Percentiles rank a stretch among this genome's conserved stretches.
These are phyloP conservation scores for Microctenopoma steveboyesi DNA, from an alignment of 2,797 vertebrate species.

Conservation along the genomic window DNA sequence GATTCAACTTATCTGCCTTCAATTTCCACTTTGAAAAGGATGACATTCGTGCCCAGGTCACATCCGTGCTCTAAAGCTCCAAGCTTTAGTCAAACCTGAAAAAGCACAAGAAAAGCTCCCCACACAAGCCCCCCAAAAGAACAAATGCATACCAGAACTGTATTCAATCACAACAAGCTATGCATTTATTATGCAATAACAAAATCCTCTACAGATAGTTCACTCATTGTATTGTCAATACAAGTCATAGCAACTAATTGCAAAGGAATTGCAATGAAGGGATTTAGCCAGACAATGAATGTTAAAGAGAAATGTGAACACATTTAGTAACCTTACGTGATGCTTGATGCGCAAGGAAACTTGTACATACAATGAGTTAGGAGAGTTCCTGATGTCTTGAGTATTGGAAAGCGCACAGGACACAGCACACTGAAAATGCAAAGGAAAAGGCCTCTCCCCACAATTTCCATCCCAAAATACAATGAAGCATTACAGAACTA, in stretches of 20 bases:
- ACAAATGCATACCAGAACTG: conserved; percentile 88
- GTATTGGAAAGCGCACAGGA: conserved; percentile 84
- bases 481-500: conserved; percentile 54
- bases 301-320: conserved; percentile 75
- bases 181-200: conserved; percentile 86
- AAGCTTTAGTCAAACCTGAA: conserved; percentile 86
- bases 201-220: conserved; percentile 85
- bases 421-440: conserved; percentile 86
- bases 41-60: conserved; percentile 82
- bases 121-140: conserved; percentile 80
- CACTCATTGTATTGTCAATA: conserved; percentile 82
- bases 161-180: conserved; percentile 84
- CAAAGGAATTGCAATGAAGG: conserved; percentile 79
- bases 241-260: conserved; percentile 82
- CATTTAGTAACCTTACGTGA: conserved; percentile 82
- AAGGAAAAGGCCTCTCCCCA: conserved; percentile 78
- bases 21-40: conserved; percentile 84
- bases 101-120: conserved; percentile 87
- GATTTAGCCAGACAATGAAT: conserved; percentile 76
- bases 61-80: conserved; percentile 82
- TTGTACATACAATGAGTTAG: conserved; percentile 85
- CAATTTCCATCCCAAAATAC: conserved; percentile 65
- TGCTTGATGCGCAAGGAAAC: conserved; percentile 81
- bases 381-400: conserved; percentile 79
- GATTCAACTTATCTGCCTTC: conserved; percentile 84